Base-by-base conservation (phyloP, 2,888 invertebrate genomes). In the Xanthorhoe designata region DNA sequence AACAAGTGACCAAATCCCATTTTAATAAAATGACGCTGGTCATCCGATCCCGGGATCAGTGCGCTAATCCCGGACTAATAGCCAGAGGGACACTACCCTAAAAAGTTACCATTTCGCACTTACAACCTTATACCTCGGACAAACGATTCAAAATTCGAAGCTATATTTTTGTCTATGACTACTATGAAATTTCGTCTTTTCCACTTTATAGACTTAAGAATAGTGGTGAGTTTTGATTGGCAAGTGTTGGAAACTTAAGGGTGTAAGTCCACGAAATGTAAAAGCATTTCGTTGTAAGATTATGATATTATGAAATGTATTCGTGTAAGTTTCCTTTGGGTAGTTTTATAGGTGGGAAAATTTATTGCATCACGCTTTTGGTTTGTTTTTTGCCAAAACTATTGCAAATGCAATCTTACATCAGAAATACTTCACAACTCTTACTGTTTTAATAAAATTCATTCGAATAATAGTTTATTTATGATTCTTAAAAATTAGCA, bases 271-370 rank as follows among this genome's bases (percentile, higher is more conserved):
- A 72, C 78, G 83, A 83, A 87, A 90, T 88, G 89, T 92, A 84
- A 93, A 90, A 93, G 92, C 92, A 92, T 93, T 93, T 91, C 89
- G 81, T 76, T 93, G 92, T 93, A 88, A 91, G 91, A 91, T 92
- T 91, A 92, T 91, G 86, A 88, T 91, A 89, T 91, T 89, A 90
- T 76, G 81, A 83, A 84, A 82, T 81, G 81, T 81, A 81, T 78
- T 78, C 77, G 79, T 82, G 81, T 84, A 84, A 87, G 85, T 84
- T 83, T 80, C 78, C 75, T 78, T 83, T 77, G 76, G 74, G 76
- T 78, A 78, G 76, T 82, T 84, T 84, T 85, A 85, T 85, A 80
- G 81, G 78, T 78, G 72, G 68, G 66, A 69, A 69, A 76, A 74
- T 80, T 82, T 81, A 80, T 79, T 78, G 47, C 47, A 32, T 75